Percentiles rank a stretch among this genome's conserved stretches.
These are phyloP conservation scores for Lepetodrilus schrolli DNA, from an alignment of 2,888 invertebrate genomes.

Conservation along the genomic window DNA sequence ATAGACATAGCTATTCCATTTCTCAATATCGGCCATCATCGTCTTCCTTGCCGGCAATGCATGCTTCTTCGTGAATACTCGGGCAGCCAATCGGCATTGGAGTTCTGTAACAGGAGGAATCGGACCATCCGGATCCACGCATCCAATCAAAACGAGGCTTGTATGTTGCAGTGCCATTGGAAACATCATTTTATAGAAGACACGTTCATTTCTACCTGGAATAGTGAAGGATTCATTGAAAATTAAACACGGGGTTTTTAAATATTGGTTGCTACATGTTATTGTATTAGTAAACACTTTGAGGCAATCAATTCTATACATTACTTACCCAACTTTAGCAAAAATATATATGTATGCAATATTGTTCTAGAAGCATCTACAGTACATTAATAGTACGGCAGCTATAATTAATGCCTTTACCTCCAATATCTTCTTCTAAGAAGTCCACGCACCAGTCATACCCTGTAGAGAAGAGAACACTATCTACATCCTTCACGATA, in stretches of 20 bases:
- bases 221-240: too few species aligned
- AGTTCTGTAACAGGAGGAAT: constrained; percentile 52
- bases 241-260: too few species aligned
- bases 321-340: too few species aligned
- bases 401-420: too few species aligned
- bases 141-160: constrained; percentile 51
- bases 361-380: too few species aligned
- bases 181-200: constrained; percentile 51
- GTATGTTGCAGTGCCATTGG: constrained; percentile 44
- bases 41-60: constrained; percentile 34
- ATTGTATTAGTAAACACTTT: too few species aligned
- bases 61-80: constrained; percentile 46
- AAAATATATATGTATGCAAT: too few species aligned
- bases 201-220: constrained; percentile 41
- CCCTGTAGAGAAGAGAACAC: constrained; percentile 75
- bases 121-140: constrained; percentile 51
- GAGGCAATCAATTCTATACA: too few species aligned
- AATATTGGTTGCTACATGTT: too few species aligned
- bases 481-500: constrained; percentile 55
- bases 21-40: not conserved
- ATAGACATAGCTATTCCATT: not conserved
- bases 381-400: too few species aligned
- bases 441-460: constrained; percentile 73
- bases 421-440: constrained; percentile 48
- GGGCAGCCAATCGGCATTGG: constrained; percentile 51